Evolutionary conservation across 2,113 vertebrate genomes (phyloP).

Genomic region (Chloebia gouldiae): DNA sequence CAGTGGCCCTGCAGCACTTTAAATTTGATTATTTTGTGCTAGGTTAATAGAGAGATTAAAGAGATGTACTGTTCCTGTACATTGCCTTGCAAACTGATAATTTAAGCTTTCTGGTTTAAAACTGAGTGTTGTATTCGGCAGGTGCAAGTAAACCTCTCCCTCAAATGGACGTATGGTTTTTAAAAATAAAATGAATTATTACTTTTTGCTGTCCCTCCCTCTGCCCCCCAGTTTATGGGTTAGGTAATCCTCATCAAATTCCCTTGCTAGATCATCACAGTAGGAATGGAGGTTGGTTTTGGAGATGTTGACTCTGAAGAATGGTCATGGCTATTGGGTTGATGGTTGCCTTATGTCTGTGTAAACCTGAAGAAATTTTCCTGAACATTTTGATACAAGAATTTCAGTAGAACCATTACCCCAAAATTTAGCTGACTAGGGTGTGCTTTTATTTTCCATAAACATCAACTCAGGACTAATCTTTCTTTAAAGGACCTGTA

Average conservation of each 20-base stretch:
- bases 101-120: not conserved
- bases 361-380: not conserved
- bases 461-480: not conserved
- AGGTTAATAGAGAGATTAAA: not conserved
- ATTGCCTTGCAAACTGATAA: not conserved
- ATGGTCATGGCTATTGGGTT: not conserved
- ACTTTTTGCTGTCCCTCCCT: not conserved
- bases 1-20: not conserved
- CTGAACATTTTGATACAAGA: not conserved
- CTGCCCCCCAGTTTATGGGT: fast-evolving
- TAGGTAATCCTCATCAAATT: not conserved
- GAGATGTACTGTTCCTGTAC: not conserved
- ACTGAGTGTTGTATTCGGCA: not conserved
- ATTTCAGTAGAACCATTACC: not conserved
- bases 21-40: not conserved
- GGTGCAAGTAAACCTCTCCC: not conserved
- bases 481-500: not conserved
- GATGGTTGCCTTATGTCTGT: not conserved
- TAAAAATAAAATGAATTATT: not conserved
- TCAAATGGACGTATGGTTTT: not conserved
- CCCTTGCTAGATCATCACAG: not conserved
- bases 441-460: not conserved
- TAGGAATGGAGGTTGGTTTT: not conserved
- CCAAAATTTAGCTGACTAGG: not conserved
- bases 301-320: not conserved